A percentile compares a stretch with the other conserved stretches of the same genome.
phyloP scores from a whole-genome alignment of 2,113 vertebrate species.

The Nothocercus julius region DNA sequence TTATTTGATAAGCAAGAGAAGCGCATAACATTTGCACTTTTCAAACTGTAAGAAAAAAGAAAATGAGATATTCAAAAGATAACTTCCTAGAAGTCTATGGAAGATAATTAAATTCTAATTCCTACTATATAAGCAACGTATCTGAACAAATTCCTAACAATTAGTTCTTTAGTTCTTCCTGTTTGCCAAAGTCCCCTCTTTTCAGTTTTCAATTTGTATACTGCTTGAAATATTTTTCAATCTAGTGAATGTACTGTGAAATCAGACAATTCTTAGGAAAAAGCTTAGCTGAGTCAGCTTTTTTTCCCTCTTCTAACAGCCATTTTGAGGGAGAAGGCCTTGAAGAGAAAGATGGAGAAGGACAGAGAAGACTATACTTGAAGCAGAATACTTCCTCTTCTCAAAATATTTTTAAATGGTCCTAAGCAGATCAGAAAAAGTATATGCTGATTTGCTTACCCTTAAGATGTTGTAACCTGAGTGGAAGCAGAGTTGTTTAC shows the following conservation, averaged over 20 bases:
- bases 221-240: background rate
- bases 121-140: background rate
- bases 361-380: background rate
- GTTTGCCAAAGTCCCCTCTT: background rate
- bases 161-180: background rate
- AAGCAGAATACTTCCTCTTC: background rate
- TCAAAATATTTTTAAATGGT: background rate
- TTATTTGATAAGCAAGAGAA: background rate
- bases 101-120: background rate
- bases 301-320: background rate
- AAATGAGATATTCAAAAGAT: background rate
- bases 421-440: background rate
- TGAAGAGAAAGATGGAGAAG: background rate
- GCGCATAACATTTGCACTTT: background rate
- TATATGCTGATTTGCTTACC: background rate
- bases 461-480: background rate
- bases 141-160: background rate
- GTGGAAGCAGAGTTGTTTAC: background rate
- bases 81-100: background rate
- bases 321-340: background rate
- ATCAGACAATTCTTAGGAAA: background rate
- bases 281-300: background rate
- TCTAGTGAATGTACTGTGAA: background rate
- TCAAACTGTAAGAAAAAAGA: background rate
- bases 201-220: background rate